Base-by-base conservation (phyloP, 2,888 invertebrate species). In the Meliscaeva auricollis region DNA sequence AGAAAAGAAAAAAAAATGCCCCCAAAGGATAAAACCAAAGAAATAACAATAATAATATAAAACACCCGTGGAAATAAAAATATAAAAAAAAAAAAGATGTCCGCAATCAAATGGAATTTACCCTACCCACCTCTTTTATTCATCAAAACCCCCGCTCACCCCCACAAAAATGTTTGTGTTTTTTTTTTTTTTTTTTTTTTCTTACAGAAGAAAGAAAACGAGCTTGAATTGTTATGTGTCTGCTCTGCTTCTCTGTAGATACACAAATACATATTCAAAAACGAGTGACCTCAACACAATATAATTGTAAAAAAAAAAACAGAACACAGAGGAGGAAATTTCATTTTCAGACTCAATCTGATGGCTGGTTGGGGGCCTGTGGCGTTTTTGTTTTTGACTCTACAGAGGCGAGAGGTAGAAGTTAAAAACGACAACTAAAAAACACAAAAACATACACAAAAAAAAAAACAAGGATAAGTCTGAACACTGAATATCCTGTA, bases 341-440 rank as follows among this genome's bases (percentile, higher is more conserved):
- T 74, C 78, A 72, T 83, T 83, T 72, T 41, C 58, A 56, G 68
- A 68, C 41, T 68, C 78, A 69, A 83, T 78, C 83, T 56, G 35
- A 38, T 38, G 50, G 54, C n/a, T 20, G 48, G 41, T 56, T 44
- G 62, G 17, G 54, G 35, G 83, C 83, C 62, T 38, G 41, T 8
- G 73, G 83, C 74, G 64, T 32, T 66, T 46, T 66, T 48, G 26
- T 44, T 64, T 58, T 56, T 58, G 30, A 58, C 58, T 70, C 20
- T 68, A 38, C 9, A n/a, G 1, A 38, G 7, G 35, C 11, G 35
- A 11, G 35, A 38, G 2, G 20, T 35, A 20, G 22, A 9, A 38
- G 41, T 30, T 58, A 48, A 26, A 32, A 44, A 60, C 11, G 35
- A 26, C 52, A n/a, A 2, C 44, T 41, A 44, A 0, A 38, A 13